Base-by-base conservation (phyloP, 2,797 vertebrate genomes). In the Mallotus villosus region DNA sequence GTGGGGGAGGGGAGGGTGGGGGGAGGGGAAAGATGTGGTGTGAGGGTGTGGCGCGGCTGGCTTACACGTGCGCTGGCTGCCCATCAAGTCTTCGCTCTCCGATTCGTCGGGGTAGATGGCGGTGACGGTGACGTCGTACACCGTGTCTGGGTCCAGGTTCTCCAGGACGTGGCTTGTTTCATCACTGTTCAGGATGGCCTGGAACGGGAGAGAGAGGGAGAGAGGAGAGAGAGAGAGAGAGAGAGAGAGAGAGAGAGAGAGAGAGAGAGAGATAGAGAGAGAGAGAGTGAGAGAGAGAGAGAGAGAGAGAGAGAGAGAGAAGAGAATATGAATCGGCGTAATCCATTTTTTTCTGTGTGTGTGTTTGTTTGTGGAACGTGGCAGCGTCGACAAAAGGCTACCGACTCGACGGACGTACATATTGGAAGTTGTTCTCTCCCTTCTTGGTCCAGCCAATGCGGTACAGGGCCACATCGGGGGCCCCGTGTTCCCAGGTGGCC, bases 21-120 rank as follows among this genome's bases (percentile, higher is more conserved):
- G n/a, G n/a, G n/a, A n/a, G n/a, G n/a, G n/a, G n/a, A n/a, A n/a
- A n/a, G n/a, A n/a, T n/a, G n/a, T n/a, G n/a, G n/a, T n/a, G n/a
- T n/a, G n/a, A 1, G 9, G 0, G 16, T 25, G 8, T 32, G 49
- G 49, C 5, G 51, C 19, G 27, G 21, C 14, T 1, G 79, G 83
- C 96, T 94, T 93, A 99, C 97, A 1, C 78, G 97, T 99, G 32
- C 94, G 91, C 78, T 98, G 91, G 41, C 73, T 89, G 59, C 96
- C 96, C 77, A 93, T 92, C 78, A 99, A 87, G 67, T 95, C 96
- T 79, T 98, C 95, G 0, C 97, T 99, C 88, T 99, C 98, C 0
- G 96, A 95, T 80, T 99, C 97, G 74, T 99, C 98, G 0, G 97
- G 96, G 85, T 99, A 99, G 86, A 99, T 97, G 79, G 96, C 97